Evolutionary conservation across 2,113 vertebrate genomes (phyloP).

Genomic region (Pogonocichla stellata): DNA sequence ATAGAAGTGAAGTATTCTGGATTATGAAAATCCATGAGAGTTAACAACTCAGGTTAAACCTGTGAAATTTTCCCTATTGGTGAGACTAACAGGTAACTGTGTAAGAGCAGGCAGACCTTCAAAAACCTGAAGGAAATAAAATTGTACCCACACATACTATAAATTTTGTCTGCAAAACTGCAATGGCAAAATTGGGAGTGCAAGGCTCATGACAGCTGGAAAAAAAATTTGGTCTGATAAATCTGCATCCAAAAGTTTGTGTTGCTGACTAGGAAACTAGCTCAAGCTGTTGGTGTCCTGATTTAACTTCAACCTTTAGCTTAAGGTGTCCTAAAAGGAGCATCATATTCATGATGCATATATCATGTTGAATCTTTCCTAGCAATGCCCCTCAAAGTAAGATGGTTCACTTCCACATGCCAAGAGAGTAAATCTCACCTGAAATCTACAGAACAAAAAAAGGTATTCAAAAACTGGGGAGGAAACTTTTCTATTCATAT

Average conservation of each 20-base stretch:
- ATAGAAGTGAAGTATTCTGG: neutral
- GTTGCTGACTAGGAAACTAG: neutral
- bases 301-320: neutral
- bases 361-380: neutral
- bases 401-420: neutral
- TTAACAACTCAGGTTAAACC: neutral
- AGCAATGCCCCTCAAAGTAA: neutral
- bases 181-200: neutral
- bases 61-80: neutral
- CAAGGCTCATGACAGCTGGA: neutral
- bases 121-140: neutral
- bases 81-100: neutral
- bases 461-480: neutral
- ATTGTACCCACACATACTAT: rapidly evolving
- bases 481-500: neutral
- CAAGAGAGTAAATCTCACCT: neutral
- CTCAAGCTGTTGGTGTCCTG: neutral
- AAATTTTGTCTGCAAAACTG: neutral
- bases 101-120: neutral
- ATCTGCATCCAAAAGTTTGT: neutral
- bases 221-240: neutral
- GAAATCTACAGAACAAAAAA: neutral
- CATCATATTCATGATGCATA: neutral
- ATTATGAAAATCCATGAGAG: neutral
- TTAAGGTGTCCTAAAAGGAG: neutral